phyloP scores from a whole-genome alignment of 2,113 vertebrate species.

The Oxyura jamaicensis region DNA sequence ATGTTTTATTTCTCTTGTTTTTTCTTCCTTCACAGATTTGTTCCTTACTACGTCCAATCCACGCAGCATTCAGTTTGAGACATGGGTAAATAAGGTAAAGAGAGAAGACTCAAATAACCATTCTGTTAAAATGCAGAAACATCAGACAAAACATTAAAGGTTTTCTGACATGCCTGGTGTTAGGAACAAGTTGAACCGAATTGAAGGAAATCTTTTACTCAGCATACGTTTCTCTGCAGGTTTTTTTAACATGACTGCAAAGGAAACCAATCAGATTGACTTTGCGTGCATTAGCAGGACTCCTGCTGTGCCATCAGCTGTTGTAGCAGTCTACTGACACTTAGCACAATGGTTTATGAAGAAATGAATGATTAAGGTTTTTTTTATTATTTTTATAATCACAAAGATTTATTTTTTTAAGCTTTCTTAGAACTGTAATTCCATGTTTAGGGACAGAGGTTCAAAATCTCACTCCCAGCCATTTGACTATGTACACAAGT shows the following conservation, averaged over 20 bases:
- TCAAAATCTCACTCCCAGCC: not conserved
- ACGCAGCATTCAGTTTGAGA: constrained; percentile 75
- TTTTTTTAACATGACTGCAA: constrained; percentile 25
- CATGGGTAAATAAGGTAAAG: constrained; percentile 87
- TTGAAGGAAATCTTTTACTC: constrained; percentile 1
- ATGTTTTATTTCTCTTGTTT: not conserved
- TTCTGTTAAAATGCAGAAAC: not conserved
- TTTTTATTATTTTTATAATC: constrained; percentile 28
- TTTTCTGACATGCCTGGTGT: not conserved
- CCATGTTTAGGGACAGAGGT: not conserved
- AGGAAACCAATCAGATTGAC: constrained; percentile 56
- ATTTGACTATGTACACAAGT: not conserved
- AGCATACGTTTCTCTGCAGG: constrained; percentile 7
- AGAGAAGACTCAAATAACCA: not conserved
- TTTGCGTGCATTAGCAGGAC: constrained; percentile 44
- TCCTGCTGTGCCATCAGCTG: constrained; percentile 53
- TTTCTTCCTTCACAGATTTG: constrained; percentile 77
- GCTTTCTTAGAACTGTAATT: not conserved
- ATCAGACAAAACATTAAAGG: constrained; percentile 13
- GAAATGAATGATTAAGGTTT: constrained; percentile 10
- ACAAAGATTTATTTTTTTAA: not conserved
- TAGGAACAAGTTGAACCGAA: not conserved
- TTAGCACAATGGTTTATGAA: constrained; percentile 23
- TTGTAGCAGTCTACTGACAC: constrained; percentile 30
- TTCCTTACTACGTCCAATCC: constrained; percentile 80